Evolutionary conservation across 2,113 vertebrate genomes (phyloP).

Genomic region (Phoxinus phoxinus): DNA sequence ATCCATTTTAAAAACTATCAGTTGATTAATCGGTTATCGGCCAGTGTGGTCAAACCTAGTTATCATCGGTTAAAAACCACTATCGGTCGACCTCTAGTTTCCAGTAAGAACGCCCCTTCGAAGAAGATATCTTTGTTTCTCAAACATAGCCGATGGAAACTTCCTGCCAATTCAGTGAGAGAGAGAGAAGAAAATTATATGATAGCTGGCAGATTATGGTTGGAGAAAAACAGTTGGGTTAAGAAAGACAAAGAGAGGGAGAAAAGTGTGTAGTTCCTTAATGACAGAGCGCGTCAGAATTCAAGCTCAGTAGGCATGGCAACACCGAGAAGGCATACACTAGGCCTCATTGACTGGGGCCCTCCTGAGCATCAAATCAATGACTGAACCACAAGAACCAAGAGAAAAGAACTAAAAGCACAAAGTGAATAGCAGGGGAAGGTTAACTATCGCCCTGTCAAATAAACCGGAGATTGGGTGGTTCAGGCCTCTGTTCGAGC

Average conservation of each 20-base stretch:
- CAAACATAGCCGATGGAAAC: background rate
- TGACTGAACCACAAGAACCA: constrained; percentile 36
- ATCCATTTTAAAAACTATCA: too few species aligned
- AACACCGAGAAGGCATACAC: constrained; percentile 65
- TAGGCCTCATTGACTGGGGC: constrained; percentile 66
- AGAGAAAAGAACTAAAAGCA: constrained; percentile 29
- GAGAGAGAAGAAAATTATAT: background rate
- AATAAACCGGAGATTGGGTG: constrained; percentile 36
- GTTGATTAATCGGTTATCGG: too few species aligned
- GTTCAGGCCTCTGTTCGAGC: constrained; percentile 20
- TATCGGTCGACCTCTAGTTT: too few species aligned
- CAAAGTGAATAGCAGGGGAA: constrained; percentile 45
- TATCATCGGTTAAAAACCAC: too few species aligned
- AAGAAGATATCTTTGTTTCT: background rate
- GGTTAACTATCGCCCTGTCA: constrained; percentile 47
- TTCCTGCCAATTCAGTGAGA: background rate
- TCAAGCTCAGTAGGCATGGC: constrained; percentile 64
- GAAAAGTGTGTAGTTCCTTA: constrained; percentile 57
- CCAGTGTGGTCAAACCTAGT: too few species aligned
- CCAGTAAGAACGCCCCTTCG: background rate
- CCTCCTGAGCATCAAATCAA: constrained; percentile 61
- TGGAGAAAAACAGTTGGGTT: background rate
- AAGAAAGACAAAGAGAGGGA: background rate
- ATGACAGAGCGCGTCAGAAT: constrained; percentile 54
- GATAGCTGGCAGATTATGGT: background rate